Conservation (phyloP, 2,888 invertebrate species). For the Zootermopsis nevadensis region DNA sequence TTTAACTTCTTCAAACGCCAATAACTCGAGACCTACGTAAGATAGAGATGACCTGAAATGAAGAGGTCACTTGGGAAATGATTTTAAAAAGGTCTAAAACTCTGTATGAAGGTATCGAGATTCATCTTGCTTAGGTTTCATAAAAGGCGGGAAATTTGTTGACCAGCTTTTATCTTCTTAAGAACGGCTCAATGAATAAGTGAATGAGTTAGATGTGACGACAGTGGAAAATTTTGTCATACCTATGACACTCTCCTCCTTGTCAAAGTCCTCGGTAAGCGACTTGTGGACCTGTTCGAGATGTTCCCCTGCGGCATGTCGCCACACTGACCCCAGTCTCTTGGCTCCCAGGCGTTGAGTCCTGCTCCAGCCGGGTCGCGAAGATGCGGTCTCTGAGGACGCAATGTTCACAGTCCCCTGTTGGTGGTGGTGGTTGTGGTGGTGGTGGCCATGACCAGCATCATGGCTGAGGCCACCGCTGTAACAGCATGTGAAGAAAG, state of each 20-base stretch:
- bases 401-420: conserved; percentile 25
- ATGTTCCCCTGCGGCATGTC: conserved; percentile 57
- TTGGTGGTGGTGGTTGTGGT: conserved; percentile 9
- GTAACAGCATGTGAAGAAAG: not conserved
- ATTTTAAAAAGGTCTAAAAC: too few relatives aligned
- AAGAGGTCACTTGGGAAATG: too few relatives aligned
- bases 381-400: conserved; percentile 43
- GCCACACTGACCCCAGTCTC: conserved; percentile 58
- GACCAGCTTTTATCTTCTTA: too few relatives aligned
- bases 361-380: conserved; percentile 30
- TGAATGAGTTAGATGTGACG: too few relatives aligned
- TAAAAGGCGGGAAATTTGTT: too few relatives aligned
- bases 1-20: too few relatives aligned
- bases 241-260: conserved; percentile 58
- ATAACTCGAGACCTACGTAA: too few relatives aligned
- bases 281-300: conserved; percentile 56
- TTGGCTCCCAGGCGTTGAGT: conserved; percentile 53
- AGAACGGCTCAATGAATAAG: too few relatives aligned
- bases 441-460: not conserved
- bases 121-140: too few relatives aligned
- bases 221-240: too few relatives aligned
- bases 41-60: too few relatives aligned
- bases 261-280: conserved; percentile 52
- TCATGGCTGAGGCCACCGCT: conserved; percentile 45
- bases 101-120: too few relatives aligned